phyloP scores from a whole-genome alignment of 2,113 vertebrate genomes.

The Podocnemis expansa region DNA sequence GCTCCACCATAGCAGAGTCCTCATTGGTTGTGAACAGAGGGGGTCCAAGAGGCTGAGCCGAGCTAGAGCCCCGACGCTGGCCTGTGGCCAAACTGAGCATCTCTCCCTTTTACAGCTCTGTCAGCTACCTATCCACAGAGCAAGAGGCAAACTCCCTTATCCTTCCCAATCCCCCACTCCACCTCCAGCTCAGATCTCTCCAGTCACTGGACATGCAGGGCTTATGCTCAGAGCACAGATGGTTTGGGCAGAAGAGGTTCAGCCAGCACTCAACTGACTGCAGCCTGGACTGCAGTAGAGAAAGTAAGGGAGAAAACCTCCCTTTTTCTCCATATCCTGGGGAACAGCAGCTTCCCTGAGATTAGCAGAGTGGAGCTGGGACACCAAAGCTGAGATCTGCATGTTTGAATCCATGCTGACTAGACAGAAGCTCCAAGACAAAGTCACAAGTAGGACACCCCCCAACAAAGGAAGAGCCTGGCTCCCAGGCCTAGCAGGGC shows the following conservation, averaged over 20 bases:
- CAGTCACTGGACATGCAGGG: rapidly evolving
- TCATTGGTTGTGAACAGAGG: too few species aligned
- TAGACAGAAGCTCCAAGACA: neutral
- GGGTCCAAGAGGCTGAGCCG: too few species aligned
- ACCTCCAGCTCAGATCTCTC: neutral
- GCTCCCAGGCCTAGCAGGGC: neutral
- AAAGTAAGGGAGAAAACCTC: neutral
- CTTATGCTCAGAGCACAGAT: neutral
- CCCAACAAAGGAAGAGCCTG: neutral
- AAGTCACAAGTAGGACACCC: neutral
- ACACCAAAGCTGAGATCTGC: neutral
- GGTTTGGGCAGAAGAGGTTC: too few species aligned
- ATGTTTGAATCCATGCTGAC: rapidly evolving
- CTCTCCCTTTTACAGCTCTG: too few species aligned
- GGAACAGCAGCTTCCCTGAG: rapidly evolving
- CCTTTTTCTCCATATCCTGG: rapidly evolving
- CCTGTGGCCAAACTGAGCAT: too few species aligned
- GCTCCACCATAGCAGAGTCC: too few species aligned
- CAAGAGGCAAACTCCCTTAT: too few species aligned
- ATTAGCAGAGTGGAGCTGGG: rapidly evolving
- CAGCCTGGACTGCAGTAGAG: rapidly evolving
- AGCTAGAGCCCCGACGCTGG: too few species aligned
- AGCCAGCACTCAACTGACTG: neutral
- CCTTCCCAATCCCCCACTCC: rapidly evolving
- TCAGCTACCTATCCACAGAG: neutral